phyloP scores from a whole-genome alignment of 1,140 invertebrate species.

The Aporrectodea caliginosa region DNA sequence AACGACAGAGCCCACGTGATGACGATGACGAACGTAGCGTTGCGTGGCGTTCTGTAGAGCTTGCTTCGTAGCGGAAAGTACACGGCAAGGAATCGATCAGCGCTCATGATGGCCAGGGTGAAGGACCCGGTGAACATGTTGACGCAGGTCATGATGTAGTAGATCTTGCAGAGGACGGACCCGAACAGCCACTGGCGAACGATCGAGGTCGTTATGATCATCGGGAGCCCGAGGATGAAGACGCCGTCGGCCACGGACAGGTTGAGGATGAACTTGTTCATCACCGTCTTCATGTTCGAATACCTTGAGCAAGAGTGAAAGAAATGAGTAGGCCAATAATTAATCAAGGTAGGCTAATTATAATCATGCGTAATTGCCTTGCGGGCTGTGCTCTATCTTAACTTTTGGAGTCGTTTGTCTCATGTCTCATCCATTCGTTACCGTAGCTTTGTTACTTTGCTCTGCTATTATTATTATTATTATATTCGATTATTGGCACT shows the following conservation, averaged over 20 bases:
- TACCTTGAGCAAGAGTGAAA: conserved; percentile 71
- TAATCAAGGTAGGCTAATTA: conserved; percentile 43
- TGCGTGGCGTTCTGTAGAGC: conserved; percentile 57
- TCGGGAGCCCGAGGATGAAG: conserved; percentile 88
- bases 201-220: conserved; percentile 81
- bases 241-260: conserved; percentile 92
- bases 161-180: conserved; percentile 78
- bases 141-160: conserved; percentile 82
- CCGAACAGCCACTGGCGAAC: conserved; percentile 85
- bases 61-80: conserved; percentile 89
- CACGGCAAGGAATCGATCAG: conserved; percentile 92
- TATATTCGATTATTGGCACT: not conserved
- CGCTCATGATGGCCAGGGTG: conserved; percentile 90
- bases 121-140: conserved; percentile 94
- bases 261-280: conserved; percentile 94
- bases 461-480: too few species aligned
- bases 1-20: conserved; percentile 57
- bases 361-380: not conserved
- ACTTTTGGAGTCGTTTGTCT: too few species aligned
- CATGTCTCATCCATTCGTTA: too few species aligned
- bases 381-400: too few species aligned
- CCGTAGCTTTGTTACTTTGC: too few species aligned
- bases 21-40: conserved; percentile 52
- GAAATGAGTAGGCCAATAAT: conserved; percentile 94
- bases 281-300: conserved; percentile 60